A percentile compares a stretch with the other conserved stretches of the same genome.
These are phyloP conservation scores for Falco naumanni DNA, from an alignment of 2,797 vertebrate genomes.

Conservation along the genomic window DNA sequence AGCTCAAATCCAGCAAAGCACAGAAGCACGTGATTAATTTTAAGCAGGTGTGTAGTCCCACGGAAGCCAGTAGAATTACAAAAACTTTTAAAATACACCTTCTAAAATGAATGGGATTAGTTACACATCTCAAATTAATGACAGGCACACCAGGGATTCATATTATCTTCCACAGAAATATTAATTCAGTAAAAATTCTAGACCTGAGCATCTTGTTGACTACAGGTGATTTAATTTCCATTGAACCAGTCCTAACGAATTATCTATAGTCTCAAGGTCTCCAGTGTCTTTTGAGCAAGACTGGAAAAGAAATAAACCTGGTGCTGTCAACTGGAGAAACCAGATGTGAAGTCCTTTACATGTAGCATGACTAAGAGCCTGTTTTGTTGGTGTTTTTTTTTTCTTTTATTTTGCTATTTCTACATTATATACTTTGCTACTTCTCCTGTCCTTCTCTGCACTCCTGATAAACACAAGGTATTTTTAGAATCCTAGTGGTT, in stretches of 20 bases:
- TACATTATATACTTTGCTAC: background rate
- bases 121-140: conserved; percentile 3
- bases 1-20: conserved; percentile 37
- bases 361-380: background rate
- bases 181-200: background rate
- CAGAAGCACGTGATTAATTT: conserved; percentile 21
- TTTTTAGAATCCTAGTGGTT: background rate
- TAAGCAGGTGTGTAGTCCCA: background rate
- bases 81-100: background rate
- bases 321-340: background rate
- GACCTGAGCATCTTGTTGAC: background rate
- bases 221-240: background rate
- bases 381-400: background rate
- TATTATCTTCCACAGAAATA: background rate
- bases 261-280: background rate
- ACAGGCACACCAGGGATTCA: background rate
- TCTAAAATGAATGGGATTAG: background rate
- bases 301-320: background rate
- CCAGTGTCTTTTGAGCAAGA: background rate
- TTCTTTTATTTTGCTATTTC: background rate
- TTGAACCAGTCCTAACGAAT: background rate
- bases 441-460: background rate
- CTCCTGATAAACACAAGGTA: background rate
- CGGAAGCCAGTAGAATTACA: background rate
- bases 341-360: background rate